Evolutionary conservation across 2,797 vertebrate genomes (phyloP).

Genomic region (Loris lydekkerianus): DNA sequence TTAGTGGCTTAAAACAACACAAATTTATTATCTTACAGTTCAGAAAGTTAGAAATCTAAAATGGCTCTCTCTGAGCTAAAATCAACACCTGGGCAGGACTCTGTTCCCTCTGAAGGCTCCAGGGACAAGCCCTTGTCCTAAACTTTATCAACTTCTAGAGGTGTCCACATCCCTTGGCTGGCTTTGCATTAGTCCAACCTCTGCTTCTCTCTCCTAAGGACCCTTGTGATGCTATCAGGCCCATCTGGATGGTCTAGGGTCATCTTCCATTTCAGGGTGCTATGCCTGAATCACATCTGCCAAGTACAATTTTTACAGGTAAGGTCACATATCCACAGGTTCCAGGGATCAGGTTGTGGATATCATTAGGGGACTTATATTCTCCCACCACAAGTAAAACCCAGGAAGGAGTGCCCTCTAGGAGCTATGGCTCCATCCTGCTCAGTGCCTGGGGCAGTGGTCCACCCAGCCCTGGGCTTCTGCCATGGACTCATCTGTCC

Average conservation of each 20-base stretch:
- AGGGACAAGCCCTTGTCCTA: background rate
- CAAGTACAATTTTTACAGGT: background rate
- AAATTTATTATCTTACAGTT: too few relatives aligned
- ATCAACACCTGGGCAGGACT: too few relatives aligned
- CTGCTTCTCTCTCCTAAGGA: background rate
- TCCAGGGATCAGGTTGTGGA: too few relatives aligned
- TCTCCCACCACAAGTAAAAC: background rate
- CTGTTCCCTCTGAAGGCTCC: background rate
- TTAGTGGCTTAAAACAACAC: background rate
- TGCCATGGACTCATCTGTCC: background rate
- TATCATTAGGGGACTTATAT: too few relatives aligned
- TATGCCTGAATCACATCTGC: background rate
- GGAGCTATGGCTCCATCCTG: background rate
- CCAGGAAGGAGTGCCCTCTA: background rate
- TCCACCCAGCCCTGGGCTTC: background rate
- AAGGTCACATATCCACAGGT: background rate
- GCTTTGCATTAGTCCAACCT: background rate
- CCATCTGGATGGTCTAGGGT: accelerated
- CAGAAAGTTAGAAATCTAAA: background rate
- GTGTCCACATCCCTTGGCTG: too few relatives aligned
- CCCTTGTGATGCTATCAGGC: too few relatives aligned
- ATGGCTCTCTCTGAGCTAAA: background rate
- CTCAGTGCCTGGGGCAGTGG: background rate
- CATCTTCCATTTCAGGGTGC: background rate
- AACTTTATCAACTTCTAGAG: background rate